Conservation (phyloP, 2,797 vertebrate species). For the Rhynchonycteris naso region DNA sequence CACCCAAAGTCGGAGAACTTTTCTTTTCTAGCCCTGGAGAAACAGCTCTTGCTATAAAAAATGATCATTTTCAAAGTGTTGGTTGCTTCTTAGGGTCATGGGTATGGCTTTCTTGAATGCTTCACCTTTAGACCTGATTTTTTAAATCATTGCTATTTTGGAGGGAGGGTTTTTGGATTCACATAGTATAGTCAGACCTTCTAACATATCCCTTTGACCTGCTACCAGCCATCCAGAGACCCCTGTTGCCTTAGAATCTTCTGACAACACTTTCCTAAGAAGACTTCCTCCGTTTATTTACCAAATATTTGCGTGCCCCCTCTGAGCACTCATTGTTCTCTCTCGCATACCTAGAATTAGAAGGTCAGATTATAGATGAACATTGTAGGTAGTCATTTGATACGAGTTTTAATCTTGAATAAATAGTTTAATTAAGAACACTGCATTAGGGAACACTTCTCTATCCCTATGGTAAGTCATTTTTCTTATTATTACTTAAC, state of each 20-base stretch:
- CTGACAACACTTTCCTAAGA: neutral
- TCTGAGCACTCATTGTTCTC: neutral
- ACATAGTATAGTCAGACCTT: neutral
- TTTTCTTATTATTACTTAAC: slow-evolving; percentile 1
- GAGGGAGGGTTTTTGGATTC: neutral
- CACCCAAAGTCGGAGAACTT: neutral
- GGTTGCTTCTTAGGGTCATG: slow-evolving; percentile 23
- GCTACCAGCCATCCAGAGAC: neutral
- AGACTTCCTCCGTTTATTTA: neutral
- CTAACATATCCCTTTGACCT: neutral
- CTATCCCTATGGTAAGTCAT: neutral
- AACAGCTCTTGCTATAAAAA: neutral
- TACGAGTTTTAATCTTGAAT: slow-evolving; percentile 60
- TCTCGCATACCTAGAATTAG: neutral
- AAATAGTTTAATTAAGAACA: slow-evolving; percentile 68
- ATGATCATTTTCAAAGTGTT: slow-evolving; percentile 44
- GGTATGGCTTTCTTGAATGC: neutral
- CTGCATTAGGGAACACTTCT: neutral
- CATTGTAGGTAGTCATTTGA: slow-evolving; percentile 40
- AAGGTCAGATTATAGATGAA: neutral
- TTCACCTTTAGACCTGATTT: slow-evolving; percentile 47
- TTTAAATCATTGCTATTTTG: slow-evolving; percentile 29
- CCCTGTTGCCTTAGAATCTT: neutral
- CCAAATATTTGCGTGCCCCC: neutral
- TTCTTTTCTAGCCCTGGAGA: neutral